Percentiles rank a stretch among this genome's conserved stretches.
These are phyloP conservation scores for Ganaspis sp. DNA, from an alignment of 1,140 invertebrate species.

Conservation along the genomic window DNA sequence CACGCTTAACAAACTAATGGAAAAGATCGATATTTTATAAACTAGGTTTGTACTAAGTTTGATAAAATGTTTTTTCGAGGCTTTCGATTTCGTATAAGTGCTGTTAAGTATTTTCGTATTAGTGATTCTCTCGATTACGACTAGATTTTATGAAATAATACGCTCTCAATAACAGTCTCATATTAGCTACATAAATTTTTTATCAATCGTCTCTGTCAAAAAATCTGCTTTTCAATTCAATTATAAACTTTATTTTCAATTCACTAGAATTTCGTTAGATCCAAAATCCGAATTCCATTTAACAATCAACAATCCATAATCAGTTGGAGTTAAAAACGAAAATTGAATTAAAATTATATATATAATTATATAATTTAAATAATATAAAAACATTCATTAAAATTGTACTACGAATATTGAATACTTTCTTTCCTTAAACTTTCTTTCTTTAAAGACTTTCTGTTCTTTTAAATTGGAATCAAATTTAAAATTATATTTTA, in stretches of 20 bases:
- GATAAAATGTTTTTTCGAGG: neutral
- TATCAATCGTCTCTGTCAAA: neutral
- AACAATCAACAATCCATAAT: no score
- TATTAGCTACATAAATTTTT: neutral
- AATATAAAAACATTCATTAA: no score
- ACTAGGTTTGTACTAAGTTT: neutral
- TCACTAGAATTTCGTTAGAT: no score
- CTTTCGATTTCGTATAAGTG: neutral
- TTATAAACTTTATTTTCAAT: neutral
- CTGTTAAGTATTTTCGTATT: neutral
- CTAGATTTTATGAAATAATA: slow-evolving; percentile 15
- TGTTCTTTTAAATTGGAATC: no score
- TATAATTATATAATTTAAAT: no score
- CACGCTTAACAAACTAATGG: neutral
- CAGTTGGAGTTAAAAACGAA: no score
- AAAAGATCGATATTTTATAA: neutral
- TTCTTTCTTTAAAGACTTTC: no score
- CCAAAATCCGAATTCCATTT: no score
- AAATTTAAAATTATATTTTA: no score
- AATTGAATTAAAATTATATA: no score
- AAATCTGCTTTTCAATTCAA: neutral
- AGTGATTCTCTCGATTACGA: neutral
- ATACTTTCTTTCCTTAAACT: no score
- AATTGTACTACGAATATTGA: no score
- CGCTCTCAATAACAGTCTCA: neutral